Evolutionary conservation across 2,797 vertebrate genomes (phyloP).

Genomic region (Mus spretus): DNA sequence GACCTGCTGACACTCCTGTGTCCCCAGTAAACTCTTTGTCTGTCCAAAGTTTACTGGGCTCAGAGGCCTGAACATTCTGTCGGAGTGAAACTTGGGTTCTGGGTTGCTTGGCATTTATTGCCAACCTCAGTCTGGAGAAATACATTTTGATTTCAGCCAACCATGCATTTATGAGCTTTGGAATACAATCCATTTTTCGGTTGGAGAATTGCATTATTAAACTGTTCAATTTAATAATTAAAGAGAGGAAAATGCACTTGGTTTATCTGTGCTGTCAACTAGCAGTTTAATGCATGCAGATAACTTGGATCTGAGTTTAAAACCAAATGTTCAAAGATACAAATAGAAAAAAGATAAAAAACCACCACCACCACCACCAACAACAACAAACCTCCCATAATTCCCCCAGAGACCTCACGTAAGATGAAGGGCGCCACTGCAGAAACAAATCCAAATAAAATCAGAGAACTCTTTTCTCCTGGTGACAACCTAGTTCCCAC

Average conservation of each 20-base stretch:
- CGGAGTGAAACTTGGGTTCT: neutral
- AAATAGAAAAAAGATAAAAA: conserved; percentile 49
- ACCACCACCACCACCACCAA: neutral
- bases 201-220: conserved; percentile 56
- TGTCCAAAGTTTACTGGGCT: neutral
- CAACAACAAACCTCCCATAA: neutral
- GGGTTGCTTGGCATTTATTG: neutral
- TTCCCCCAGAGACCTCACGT: neutral
- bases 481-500: neutral
- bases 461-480: neutral
- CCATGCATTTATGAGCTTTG: conserved; percentile 46
- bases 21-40: neutral
- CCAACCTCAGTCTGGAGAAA: conserved; percentile 4
- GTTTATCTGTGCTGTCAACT: conserved; percentile 20
- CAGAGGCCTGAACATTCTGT: neutral
- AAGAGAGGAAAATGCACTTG: conserved; percentile 47
- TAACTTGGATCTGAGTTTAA: conserved; percentile 45
- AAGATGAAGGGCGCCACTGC: neutral
- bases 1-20: neutral
- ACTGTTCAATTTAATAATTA: conserved; percentile 65
- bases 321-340: conserved; percentile 33
- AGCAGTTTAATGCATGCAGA: conserved; percentile 27
- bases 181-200: conserved; percentile 27
- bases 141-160: conserved; percentile 33
- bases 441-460: neutral